These are phyloP conservation scores for Drosophila neoperkinsi DNA, from an alignment of 2,888 invertebrate genomes.

Conservation along the genomic window DNA sequence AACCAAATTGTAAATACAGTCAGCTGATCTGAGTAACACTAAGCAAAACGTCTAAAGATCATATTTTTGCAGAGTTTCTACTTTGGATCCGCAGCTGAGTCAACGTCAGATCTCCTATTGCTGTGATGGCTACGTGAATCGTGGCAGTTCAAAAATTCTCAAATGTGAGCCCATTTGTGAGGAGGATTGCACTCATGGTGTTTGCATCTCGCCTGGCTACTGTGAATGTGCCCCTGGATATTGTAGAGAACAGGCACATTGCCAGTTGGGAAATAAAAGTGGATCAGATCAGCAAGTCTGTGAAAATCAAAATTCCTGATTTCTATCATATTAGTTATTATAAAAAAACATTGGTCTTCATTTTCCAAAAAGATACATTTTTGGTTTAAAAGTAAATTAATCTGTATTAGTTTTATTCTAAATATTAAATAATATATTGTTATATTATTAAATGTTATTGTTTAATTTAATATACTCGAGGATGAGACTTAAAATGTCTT, in stretches of 20 bases:
- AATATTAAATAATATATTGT: background rate
- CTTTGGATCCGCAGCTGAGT: constrained; percentile 67
- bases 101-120: constrained; percentile 89
- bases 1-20: constrained; percentile 79
- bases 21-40: background rate
- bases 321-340: background rate
- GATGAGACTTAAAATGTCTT: background rate
- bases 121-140: constrained; percentile 89
- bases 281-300: background rate
- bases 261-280: constrained; percentile 48
- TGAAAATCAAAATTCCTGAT: background rate
- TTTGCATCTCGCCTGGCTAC: constrained; percentile 83
- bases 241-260: constrained; percentile 37
- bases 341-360: background rate
- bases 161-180: constrained; percentile 85
- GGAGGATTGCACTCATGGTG: constrained; percentile 86
- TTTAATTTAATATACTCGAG: background rate
- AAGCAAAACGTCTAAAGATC: constrained; percentile 1
- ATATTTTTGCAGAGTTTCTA: constrained; percentile 56
- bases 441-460: background rate
- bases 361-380: background rate
- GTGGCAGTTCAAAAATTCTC: constrained; percentile 85
- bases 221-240: constrained; percentile 83
- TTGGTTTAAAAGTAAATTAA: background rate
- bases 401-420: background rate